phyloP scores from a whole-genome alignment of 2,797 vertebrate genomes.

The Lycodopsis pacificus region DNA sequence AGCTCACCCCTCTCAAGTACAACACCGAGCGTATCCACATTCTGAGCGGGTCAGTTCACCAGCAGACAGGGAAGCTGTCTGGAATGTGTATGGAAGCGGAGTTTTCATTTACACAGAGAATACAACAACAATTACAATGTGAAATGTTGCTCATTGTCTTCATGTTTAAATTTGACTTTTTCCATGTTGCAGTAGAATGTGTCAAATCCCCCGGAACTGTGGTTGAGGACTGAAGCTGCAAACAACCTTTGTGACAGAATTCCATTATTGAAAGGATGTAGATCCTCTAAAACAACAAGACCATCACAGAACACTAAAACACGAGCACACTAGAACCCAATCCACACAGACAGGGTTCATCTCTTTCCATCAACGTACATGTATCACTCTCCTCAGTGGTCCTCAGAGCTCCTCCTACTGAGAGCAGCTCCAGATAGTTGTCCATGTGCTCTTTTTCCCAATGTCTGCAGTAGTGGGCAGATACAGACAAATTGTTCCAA shows the following conservation, averaged over 20 bases:
- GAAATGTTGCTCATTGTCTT: not conserved
- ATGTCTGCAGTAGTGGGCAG: not conserved
- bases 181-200: not conserved
- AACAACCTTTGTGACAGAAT: constrained; percentile 10
- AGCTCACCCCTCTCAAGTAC: constrained; percentile 96
- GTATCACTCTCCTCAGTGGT: not conserved
- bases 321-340: not conserved
- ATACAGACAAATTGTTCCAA: no score
- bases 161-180: not conserved
- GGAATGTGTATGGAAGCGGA: not conserved
- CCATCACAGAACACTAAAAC: not conserved
- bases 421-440: not conserved
- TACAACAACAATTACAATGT: not conserved
- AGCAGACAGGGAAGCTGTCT: not conserved
- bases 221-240: not conserved
- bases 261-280: not conserved
- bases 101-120: not conserved
- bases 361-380: not conserved
- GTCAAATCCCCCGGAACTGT: not conserved
- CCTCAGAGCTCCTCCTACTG: not conserved
- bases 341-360: not conserved
- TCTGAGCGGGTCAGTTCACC: constrained; percentile 92
- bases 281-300: not conserved
- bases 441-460: not conserved
- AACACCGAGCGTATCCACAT: constrained; percentile 97